Conservation (phyloP, 2,888 invertebrate species). For the Anagyrus pseudococci region DNA sequence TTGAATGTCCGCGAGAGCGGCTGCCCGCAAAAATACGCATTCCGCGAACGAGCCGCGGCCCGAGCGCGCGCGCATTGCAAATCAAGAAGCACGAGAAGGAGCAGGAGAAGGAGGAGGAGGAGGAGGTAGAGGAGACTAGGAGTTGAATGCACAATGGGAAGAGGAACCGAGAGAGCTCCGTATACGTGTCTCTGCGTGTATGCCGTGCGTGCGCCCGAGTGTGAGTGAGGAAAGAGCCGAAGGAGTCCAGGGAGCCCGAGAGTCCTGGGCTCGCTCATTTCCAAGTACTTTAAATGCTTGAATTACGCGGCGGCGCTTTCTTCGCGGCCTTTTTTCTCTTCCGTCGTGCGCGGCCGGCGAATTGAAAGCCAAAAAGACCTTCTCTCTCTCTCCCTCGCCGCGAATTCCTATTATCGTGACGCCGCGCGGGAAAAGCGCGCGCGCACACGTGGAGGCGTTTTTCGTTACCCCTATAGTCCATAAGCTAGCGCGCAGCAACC, state of each 20-base stretch:
- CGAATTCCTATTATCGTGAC: slow-evolving; percentile 23
- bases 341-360: neutral
- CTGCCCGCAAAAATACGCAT: slow-evolving; percentile 28
- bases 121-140: slow-evolving; percentile 24
- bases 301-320: slow-evolving; percentile 28
- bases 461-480: no score
- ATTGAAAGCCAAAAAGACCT: slow-evolving; percentile 11
- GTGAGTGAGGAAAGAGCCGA: no score
- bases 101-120: slow-evolving; percentile 8
- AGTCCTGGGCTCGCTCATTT: slow-evolving; percentile 29
- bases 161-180: slow-evolving; percentile 4
- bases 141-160: slow-evolving; percentile 35
- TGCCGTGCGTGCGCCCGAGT: no score
- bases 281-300: slow-evolving; percentile 36
- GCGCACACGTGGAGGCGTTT: neutral
- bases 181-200: no score
- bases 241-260: no score
- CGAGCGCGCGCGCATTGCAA: slow-evolving; percentile 22
- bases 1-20: slow-evolving; percentile 19
- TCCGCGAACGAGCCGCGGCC: slow-evolving; percentile 20
- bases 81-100: slow-evolving; percentile 17
- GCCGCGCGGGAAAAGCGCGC: neutral
- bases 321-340: slow-evolving; percentile 3
- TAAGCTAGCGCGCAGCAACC: no score
- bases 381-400: no score